These are phyloP conservation scores for Ctenodactylus gundi DNA, from an alignment of 2,113 vertebrate species.

Conservation along the genomic window DNA sequence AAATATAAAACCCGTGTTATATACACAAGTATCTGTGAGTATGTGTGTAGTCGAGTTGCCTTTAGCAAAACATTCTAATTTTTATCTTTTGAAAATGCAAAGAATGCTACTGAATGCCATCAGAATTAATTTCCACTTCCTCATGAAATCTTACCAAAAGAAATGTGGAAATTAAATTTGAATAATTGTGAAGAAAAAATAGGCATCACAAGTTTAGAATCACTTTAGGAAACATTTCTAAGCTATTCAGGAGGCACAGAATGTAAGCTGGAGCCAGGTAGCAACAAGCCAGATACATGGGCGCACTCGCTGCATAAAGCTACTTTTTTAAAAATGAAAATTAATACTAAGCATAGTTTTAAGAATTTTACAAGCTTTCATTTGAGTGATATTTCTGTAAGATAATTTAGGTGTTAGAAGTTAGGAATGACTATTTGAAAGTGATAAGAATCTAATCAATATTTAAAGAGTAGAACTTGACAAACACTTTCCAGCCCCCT, in stretches of 20 bases:
- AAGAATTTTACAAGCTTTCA: neutral
- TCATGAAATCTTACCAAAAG: neutral
- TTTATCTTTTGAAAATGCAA: neutral
- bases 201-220: neutral
- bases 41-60: too few species aligned
- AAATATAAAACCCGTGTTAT: neutral
- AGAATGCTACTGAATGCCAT: neutral
- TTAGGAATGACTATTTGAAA: neutral
- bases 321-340: neutral
- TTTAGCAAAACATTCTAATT: neutral
- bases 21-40: neutral
- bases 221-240: neutral
- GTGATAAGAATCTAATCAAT: neutral
- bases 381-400: neutral
- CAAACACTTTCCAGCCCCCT: neutral
- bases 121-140: neutral
- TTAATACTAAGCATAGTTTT: neutral
- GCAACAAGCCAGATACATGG: neutral
- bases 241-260: neutral
- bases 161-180: neutral
- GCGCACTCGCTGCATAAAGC: too few species aligned
- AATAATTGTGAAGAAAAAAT: neutral
- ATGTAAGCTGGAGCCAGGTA: neutral
- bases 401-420: neutral
- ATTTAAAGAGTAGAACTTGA: constrained; percentile 5